A percentile compares a stretch with the other conserved stretches of the same genome.
Conservation (phyloP, 2,113 vertebrate species). For the Chloroceryle aenea region DNA sequence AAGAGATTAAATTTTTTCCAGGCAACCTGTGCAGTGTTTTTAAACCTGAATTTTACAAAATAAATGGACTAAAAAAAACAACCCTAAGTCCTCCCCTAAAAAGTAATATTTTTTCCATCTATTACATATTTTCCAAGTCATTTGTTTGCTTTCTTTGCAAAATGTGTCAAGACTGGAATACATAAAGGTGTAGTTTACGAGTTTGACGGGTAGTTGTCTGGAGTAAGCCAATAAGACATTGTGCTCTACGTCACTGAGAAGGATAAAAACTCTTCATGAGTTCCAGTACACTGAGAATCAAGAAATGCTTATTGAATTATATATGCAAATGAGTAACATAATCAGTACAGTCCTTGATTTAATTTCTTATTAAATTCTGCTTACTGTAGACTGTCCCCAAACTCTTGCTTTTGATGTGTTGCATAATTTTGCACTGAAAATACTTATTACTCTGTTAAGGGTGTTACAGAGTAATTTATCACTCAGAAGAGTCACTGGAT, state of each 20-base stretch:
- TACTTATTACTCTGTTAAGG: background rate
- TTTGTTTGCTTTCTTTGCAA: background rate
- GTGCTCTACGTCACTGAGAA: background rate
- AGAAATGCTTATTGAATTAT: background rate
- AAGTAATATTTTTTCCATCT: background rate
- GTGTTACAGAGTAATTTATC: background rate
- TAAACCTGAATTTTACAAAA: background rate
- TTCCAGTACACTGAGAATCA: background rate
- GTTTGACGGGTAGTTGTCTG: background rate
- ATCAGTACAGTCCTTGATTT: background rate
- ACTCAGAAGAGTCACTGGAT: background rate
- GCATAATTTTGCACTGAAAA: background rate
- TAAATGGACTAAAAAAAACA: background rate
- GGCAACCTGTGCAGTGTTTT: accelerated
- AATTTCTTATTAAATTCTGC: conserved; percentile 17
- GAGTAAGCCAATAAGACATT: background rate
- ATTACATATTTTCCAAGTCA: background rate
- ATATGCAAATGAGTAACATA: background rate
- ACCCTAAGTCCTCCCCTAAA: background rate
- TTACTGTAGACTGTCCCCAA: background rate
- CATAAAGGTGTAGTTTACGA: background rate
- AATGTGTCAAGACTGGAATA: background rate
- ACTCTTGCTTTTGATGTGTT: background rate
- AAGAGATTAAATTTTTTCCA: background rate
- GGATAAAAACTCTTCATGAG: background rate